Percentiles rank a stretch among this genome's conserved stretches.
These are phyloP conservation scores for Microtus pennsylvanicus DNA, from an alignment of 2,113 vertebrate genomes.

Conservation along the genomic window DNA sequence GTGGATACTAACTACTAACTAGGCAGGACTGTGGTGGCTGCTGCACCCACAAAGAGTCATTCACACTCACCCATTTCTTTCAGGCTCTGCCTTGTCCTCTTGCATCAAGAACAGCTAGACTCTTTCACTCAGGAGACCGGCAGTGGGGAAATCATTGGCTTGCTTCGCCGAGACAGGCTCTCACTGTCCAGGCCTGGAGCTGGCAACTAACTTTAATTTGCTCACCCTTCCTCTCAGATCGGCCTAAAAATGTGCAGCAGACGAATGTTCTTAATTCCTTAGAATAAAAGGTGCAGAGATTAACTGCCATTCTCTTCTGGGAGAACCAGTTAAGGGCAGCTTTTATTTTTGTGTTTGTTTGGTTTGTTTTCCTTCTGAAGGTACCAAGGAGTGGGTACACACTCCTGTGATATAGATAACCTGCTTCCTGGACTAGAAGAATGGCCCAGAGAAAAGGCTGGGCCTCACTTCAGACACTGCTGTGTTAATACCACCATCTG, in stretches of 20 bases:
- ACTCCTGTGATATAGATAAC: background rate
- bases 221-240: background rate
- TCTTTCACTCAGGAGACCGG: background rate
- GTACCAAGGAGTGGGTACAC: background rate
- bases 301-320: background rate
- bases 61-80: background rate
- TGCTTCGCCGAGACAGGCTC: background rate
- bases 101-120: background rate
- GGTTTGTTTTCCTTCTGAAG: background rate
- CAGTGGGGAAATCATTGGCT: background rate
- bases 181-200: background rate
- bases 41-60: accelerated
- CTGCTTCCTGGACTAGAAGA: background rate
- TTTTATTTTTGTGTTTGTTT: background rate
- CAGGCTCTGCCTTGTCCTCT: background rate
- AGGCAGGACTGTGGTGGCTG: accelerated
- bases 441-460: background rate
- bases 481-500: background rate
- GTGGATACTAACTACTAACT: accelerated
- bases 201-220: background rate
- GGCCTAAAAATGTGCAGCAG: background rate
- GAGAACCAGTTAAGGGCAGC: background rate
- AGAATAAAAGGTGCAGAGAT: background rate
- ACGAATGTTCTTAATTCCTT: background rate
- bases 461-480: background rate